phyloP scores from a whole-genome alignment of 1,140 invertebrate genomes.

The Cyrtorhinus lividipennis region DNA sequence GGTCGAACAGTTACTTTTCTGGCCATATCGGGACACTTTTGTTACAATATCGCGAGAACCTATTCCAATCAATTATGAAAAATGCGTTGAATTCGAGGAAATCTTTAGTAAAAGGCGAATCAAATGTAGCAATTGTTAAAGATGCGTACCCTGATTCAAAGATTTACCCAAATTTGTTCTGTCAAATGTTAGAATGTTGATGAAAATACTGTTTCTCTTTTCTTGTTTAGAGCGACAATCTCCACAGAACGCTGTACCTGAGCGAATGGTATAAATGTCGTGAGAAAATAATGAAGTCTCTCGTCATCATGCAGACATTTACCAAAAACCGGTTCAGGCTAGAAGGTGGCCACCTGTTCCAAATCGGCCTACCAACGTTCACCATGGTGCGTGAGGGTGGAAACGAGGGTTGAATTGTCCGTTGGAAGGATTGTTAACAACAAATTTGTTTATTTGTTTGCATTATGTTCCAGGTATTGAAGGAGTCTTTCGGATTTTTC shows the following conservation, averaged over 20 bases:
- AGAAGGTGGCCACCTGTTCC: slow-evolving; percentile 18
- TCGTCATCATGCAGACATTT: slow-evolving; percentile 17
- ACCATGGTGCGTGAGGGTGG: slow-evolving; percentile 6
- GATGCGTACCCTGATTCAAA: too few relatives aligned
- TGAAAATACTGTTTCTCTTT: too few relatives aligned
- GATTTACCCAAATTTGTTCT: too few relatives aligned
- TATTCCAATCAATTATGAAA: too few relatives aligned
- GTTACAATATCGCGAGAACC: too few relatives aligned
- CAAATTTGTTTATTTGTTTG: background rate
- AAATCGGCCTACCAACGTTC: slow-evolving; percentile 15
- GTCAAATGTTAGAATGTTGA: too few relatives aligned
- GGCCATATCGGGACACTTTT: too few relatives aligned
- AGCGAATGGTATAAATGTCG: slow-evolving; percentile 19
- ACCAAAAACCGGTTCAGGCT: slow-evolving; percentile 20
- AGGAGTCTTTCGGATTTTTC: slow-evolving; percentile 7
- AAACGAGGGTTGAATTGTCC: background rate
- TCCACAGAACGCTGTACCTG: slow-evolving; percentile 12
- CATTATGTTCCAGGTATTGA: slow-evolving; percentile 5
- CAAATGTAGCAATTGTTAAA: too few relatives aligned
- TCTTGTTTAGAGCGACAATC: slow-evolving; percentile 19
- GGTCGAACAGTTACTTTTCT: too few relatives aligned
- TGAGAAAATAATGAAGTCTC: slow-evolving; percentile 13
- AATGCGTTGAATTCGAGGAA: too few relatives aligned
- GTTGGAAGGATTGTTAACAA: background rate
- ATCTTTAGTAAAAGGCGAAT: too few relatives aligned